phyloP scores from a whole-genome alignment of 2,113 vertebrate species.

The Anoura caudifer region DNA sequence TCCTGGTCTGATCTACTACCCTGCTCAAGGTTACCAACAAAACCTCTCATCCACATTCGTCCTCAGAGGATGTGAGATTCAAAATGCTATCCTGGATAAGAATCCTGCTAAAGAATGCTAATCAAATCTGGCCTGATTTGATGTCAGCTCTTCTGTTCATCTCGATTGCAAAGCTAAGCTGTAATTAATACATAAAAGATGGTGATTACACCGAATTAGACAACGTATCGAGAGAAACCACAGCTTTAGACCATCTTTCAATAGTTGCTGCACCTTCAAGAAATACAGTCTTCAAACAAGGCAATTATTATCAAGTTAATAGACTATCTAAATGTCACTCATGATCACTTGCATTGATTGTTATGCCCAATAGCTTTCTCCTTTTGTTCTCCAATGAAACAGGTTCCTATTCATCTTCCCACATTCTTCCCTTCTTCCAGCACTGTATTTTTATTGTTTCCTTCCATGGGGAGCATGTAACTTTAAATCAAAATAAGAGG shows the following conservation, averaged over 20 bases:
- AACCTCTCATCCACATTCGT: neutral
- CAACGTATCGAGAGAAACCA: slow-evolving; percentile 72
- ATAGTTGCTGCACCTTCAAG: slow-evolving; percentile 61
- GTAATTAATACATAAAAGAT: slow-evolving; percentile 82
- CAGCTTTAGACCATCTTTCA: slow-evolving; percentile 70
- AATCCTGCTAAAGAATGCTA: slow-evolving; percentile 76
- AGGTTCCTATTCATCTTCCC: slow-evolving; percentile 17
- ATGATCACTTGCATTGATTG: slow-evolving; percentile 56
- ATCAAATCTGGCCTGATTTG: slow-evolving; percentile 80
- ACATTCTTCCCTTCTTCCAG: slow-evolving; percentile 22
- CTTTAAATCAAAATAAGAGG: slow-evolving; percentile 75
- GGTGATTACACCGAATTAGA: slow-evolving; percentile 79
- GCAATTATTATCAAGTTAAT: slow-evolving; percentile 64
- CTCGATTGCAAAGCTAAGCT: slow-evolving; percentile 78
- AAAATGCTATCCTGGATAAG: slow-evolving; percentile 51
- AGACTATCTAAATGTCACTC: slow-evolving; percentile 67
- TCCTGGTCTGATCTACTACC: neutral
- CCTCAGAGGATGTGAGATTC: slow-evolving; percentile 42
- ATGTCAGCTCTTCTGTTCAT: slow-evolving; percentile 79
- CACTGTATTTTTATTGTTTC: slow-evolving; percentile 50
- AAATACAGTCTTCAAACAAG: slow-evolving; percentile 65
- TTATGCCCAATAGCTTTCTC: slow-evolving; percentile 23
- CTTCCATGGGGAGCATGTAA: slow-evolving; percentile 47
- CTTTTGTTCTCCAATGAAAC: slow-evolving; percentile 39
- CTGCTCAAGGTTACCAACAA: neutral